phyloP scores from a whole-genome alignment of 92 coral and sea anemone species.

The Siderastrea radians region DNA sequence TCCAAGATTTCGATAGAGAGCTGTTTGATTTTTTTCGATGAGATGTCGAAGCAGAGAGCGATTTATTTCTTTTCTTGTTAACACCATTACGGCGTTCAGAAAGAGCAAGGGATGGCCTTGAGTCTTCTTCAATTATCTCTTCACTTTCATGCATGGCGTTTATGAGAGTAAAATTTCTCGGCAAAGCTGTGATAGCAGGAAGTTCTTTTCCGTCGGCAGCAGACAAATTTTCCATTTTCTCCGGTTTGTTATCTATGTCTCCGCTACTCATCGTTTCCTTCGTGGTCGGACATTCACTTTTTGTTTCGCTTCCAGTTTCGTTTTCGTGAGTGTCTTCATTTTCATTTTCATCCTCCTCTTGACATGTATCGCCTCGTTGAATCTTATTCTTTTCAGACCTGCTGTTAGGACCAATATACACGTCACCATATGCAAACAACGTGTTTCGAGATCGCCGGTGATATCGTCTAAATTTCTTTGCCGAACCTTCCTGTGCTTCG shows the following conservation, averaged over 20 bases:
- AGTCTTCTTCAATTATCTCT: conserved; percentile 52
- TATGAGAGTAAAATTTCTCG: conserved; percentile 42
- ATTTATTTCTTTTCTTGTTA: conserved; percentile 10
- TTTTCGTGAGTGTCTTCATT: conserved; percentile 9
- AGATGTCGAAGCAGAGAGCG: not conserved
- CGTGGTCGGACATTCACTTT: conserved; percentile 13
- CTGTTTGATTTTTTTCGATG: conserved; percentile 24
- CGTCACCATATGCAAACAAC: conserved; percentile 86
- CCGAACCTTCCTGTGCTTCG: conserved; percentile 30
- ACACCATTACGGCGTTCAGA: conserved; percentile 28
- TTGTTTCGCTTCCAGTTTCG: conserved; percentile 2
- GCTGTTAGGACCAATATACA: conserved; percentile 69
- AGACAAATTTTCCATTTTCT: not conserved
- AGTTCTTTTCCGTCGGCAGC: not conserved
- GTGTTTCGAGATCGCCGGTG: conserved; percentile 88
- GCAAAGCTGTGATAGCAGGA: conserved; percentile 17
- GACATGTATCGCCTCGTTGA: not conserved
- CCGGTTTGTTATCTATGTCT: conserved; percentile 14
- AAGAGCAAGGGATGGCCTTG: conserved; percentile 16
- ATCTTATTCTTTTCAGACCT: conserved; percentile 9
- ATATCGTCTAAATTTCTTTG: conserved; percentile 67
- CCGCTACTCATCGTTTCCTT: conserved; percentile 14
- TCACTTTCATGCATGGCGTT: conserved; percentile 70
- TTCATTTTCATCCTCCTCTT: conserved; percentile 33
- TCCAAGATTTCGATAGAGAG: conserved; percentile 23